Base-by-base conservation (phyloP, 2,113 vertebrate genomes). In the Montifringilla adamsi region DNA sequence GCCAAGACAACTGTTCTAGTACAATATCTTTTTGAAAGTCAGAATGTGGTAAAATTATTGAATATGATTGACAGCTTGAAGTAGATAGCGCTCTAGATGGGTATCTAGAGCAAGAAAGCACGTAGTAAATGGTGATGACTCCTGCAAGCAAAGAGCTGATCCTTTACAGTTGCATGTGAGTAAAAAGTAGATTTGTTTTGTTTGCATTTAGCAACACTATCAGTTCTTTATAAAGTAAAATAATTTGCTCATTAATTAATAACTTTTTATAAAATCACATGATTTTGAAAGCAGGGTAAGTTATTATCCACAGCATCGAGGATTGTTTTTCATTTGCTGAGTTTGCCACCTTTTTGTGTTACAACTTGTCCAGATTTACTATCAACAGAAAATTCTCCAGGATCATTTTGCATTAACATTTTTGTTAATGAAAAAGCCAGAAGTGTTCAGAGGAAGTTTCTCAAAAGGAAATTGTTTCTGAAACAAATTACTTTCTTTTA, bases 151-250 rank as follows among this genome's bases (percentile, higher is more conserved):
- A 94, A 89, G 70, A 89, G 64, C 46, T 89, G 96, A 92, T 89
- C 79, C 58, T 89, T 87, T 85, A 75, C 6, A 22, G 95, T 84
- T 92, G 6, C 35, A 35, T 74, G 62, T 74, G 62, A 95, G 63
- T 76, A 41, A 89, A 95, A 97, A 86, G 41, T 28, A 90, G 59
- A 22, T 89, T 93, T 95, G 70, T 92, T 94, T 77, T 31, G 10
- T 97, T 87, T 94, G 72, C 37, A 23, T 96, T 96, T 94, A 93
- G 66, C 88, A 94, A 10, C 23, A 73, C 56, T 91, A 89, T 96
- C 93, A 97, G 91, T 96, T 94, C 76, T 80, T 46, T 79, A 92
- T 90, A 87, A 94, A 95, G 64, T 44, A 80, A 93, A 91, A 86
- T 75, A 3, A 60, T 11, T 92, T 94, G 28, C 62, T 97, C 28